Evolutionary conservation across 35 echinoderm and acorn worm species (phyloP), one percentile per base, ranked within the genome.

Genomic region (Apostichopus californicus): DNA sequence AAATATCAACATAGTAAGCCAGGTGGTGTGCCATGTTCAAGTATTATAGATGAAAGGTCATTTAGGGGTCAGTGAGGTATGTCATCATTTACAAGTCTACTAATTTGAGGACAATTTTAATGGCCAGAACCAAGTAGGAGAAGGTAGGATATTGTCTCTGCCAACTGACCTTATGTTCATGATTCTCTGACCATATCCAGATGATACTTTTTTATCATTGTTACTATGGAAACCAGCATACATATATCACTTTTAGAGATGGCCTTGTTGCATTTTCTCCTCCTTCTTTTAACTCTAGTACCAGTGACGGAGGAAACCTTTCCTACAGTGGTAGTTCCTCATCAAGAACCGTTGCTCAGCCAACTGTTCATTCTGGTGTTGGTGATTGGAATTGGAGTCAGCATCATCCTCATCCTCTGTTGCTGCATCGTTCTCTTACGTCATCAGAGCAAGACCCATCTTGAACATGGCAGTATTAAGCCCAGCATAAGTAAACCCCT

Each of bases 401-500:
- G 54, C 5, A 86, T 90, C 54, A 91, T 94, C 60, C 6, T 73
- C 5, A 53, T 91, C 65, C 88, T 91, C 20, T 94, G 86, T 25
- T 73, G 86, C 26, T 89, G 60, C 24, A 89, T 89, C 63, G 4
- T 28, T 24, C 10, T 68, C 14, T 14, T 89, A 34, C 14, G 94
- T 55, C 85, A 81, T n/a, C 83, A 92, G 68, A 89, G 68, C 86
- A 86, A 82, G 22, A 57, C 77, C 14, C 94, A 95, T 52, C 72
- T 63, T 17, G 52, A 86, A 54, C 89, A 80, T 34, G 8, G 57
- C 3, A 73, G 65, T 57, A 54, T 60, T 73, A 95, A 95, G 77
- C 86, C 93, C 8, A 90, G 66, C 65, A 95, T 92, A 18, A 88
- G 73, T 68, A 92, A 92, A 77, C 90, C 84, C 8, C 79, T 78